Percentiles rank a stretch among this genome's conserved stretches.
These are phyloP conservation scores for Andrena fulva DNA, from an alignment of 2,888 invertebrate species.

Conservation along the genomic window DNA sequence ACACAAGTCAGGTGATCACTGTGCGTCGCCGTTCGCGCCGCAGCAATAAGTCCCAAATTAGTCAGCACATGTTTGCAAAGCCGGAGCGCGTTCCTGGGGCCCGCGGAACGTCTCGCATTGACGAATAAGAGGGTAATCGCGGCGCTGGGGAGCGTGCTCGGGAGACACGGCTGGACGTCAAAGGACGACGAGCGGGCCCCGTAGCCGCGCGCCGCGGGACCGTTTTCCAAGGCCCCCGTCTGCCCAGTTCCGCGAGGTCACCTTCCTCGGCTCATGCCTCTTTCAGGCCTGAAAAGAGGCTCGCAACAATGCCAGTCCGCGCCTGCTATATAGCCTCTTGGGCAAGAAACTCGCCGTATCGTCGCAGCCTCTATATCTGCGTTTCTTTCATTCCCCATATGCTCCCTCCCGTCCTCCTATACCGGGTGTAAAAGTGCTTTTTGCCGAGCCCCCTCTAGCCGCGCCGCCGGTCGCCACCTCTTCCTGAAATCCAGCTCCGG, in stretches of 20 bases:
- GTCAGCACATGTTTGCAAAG: too few species aligned
- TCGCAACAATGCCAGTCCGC: conserved; percentile 70
- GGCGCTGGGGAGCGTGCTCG: not conserved
- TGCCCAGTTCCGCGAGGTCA: conserved; percentile 71
- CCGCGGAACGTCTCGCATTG: not conserved
- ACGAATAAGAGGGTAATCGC: conserved; percentile 49
- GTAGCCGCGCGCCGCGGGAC: conserved; percentile 35
- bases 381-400: conserved; percentile 55
- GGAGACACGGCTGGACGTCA: conserved; percentile 55
- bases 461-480: not conserved
- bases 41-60: not conserved
- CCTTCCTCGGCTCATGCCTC: conserved; percentile 69
- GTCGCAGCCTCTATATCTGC: conserved; percentile 50
- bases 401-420: conserved; percentile 27
- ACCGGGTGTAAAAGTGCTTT: conserved; percentile 65
- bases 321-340: conserved; percentile 46
- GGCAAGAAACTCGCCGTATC: conserved; percentile 58
- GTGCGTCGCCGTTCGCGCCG: not conserved
- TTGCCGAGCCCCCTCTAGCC: conserved; percentile 19
- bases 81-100: not conserved
- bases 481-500: not conserved
- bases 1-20: too few species aligned
- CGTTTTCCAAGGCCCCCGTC: conserved; percentile 69
- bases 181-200: conserved; percentile 24
- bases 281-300: conserved; percentile 74